Evolutionary conservation across 2,797 vertebrate species (phyloP).

Genomic region (Labroides dimidiatus): DNA sequence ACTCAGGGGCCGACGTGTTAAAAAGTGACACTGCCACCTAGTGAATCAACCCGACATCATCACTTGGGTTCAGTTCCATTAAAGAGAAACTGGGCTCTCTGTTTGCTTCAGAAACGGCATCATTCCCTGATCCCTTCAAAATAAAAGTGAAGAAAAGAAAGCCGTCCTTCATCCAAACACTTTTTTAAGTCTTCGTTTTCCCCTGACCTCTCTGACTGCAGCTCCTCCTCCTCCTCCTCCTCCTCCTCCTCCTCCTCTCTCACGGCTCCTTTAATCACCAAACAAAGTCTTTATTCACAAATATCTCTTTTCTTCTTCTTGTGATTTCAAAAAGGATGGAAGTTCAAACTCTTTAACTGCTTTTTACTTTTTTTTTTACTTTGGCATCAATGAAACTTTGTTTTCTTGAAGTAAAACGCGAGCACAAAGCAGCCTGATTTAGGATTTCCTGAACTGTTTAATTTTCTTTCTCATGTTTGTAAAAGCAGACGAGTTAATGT

Average conservation of each 20-base stretch:
- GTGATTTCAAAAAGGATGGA: conserved; percentile 33
- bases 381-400: no score
- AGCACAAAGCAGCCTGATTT: no score
- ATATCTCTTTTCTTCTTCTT: conserved; percentile 43
- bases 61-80: no score
- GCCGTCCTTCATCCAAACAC: conserved; percentile 24
- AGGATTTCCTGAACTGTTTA: no score
- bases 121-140: conserved; percentile 14
- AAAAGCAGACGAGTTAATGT: no score
- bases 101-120: no score
- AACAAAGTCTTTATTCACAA: conserved; percentile 78
- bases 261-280: conserved; percentile 74
- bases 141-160: conserved; percentile 35
- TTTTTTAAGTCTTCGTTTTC: conserved; percentile 53
- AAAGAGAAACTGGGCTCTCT: no score
- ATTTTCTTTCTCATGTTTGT: no score
- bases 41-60: conserved; percentile 49
- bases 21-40: conserved; percentile 71
- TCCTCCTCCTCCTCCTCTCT: conserved; percentile 53
- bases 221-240: conserved; percentile 42
- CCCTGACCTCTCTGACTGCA: conserved; percentile 64
- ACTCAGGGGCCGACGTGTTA: no score
- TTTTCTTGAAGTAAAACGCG: conserved; percentile 21
- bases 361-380: conserved; percentile 35
- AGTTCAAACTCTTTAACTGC: conserved; percentile 44